Evolutionary conservation across 2,888 invertebrate genomes (phyloP).

Genomic region (Limnephilus lunatus): DNA sequence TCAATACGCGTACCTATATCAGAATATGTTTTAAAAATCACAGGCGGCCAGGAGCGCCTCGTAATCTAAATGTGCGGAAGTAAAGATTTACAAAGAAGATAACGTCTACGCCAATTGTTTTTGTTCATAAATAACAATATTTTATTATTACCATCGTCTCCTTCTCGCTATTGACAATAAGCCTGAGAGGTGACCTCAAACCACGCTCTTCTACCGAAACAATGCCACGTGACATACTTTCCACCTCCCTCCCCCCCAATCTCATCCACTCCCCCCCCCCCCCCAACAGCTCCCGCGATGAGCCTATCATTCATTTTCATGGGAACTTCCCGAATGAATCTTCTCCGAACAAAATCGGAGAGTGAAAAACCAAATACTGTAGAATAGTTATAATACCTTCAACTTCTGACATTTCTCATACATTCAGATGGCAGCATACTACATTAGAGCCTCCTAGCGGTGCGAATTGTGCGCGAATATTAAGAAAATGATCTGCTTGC

Average conservation of each 20-base stretch:
- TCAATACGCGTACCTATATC: neutral
- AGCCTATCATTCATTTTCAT: neutral
- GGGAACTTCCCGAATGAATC: constrained; percentile 5
- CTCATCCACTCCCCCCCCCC: neutral
- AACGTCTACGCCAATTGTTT: neutral
- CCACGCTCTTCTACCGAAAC: neutral
- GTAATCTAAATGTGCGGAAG: neutral
- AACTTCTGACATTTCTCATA: too few relatives aligned
- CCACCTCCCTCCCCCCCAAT: neutral
- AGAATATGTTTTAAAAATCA: neutral
- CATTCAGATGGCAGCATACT: too few relatives aligned
- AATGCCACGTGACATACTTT: constrained; percentile 41
- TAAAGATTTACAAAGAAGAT: neutral
- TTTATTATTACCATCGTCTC: neutral
- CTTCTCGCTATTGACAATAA: constrained; percentile 17
- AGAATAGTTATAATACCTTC: too few relatives aligned
- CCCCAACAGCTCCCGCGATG: neutral
- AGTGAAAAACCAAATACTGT: neutral
- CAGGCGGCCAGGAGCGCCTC: neutral
- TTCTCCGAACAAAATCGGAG: neutral
- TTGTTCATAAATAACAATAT: neutral
- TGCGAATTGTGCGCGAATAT: too few relatives aligned
- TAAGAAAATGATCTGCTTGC: too few relatives aligned
- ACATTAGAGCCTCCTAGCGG: too few relatives aligned
- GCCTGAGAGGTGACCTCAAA: neutral